Conservation (phyloP, 2,888 invertebrate genomes). For the Norana najaformis region DNA sequence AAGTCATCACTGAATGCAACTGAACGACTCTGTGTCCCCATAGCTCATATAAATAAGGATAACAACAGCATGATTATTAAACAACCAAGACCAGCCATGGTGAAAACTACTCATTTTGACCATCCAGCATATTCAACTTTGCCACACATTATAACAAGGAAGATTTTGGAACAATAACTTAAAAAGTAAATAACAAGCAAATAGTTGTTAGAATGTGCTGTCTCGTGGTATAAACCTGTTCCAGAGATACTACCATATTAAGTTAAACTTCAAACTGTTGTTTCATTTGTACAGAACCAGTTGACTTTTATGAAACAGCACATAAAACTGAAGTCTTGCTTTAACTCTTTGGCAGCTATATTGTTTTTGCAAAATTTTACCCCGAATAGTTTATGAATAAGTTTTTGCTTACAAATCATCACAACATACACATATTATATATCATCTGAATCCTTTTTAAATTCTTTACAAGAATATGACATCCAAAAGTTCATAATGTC, state of each 20-base stretch:
- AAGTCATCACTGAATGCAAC: background rate
- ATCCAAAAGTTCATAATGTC: too few relatives aligned
- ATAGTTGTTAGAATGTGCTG: background rate
- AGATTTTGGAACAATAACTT: background rate
- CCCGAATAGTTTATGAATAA: too few relatives aligned
- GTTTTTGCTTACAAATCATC: too few relatives aligned
- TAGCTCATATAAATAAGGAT: background rate
- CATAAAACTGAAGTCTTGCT: background rate
- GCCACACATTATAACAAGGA: background rate
- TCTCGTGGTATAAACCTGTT: background rate
- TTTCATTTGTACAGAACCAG: background rate
- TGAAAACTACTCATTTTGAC: background rate
- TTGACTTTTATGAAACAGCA: too few relatives aligned
- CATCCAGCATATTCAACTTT: background rate
- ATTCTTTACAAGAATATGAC: too few relatives aligned
- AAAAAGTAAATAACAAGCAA: background rate
- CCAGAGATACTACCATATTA: background rate
- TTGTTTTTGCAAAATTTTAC: too few relatives aligned
- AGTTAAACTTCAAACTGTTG: background rate
- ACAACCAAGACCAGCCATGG: background rate
- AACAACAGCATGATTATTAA: background rate
- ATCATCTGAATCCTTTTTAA: too few relatives aligned
- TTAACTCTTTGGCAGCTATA: too few relatives aligned
- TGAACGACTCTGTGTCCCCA: background rate
- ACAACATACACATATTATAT: too few relatives aligned